These are phyloP conservation scores for Timema podura DNA, from an alignment of 2,888 invertebrate species.

Conservation along the genomic window DNA sequence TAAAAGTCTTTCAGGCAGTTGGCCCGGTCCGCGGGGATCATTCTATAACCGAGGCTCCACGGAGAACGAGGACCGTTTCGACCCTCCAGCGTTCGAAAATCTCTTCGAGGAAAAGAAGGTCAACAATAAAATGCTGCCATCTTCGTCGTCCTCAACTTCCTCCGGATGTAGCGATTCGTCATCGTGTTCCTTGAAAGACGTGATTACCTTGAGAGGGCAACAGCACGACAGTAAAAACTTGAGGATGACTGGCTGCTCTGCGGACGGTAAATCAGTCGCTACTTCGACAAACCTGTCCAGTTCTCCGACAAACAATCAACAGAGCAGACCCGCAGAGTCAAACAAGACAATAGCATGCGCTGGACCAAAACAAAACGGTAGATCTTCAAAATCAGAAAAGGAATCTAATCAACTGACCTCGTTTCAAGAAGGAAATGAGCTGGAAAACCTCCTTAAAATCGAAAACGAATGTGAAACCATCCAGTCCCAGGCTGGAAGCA, in stretches of 20 bases:
- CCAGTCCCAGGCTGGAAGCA: slow-evolving; percentile 45
- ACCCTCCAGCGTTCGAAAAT: slow-evolving; percentile 77
- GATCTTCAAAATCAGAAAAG: neutral
- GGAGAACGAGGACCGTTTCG: slow-evolving; percentile 58
- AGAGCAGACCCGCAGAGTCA: neutral
- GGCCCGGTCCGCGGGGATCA: slow-evolving; percentile 66
- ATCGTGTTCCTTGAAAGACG: slow-evolving; percentile 63
- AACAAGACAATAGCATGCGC: neutral
- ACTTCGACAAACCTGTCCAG: slow-evolving; percentile 12
- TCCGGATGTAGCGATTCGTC: slow-evolving; percentile 45
- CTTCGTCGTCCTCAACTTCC: slow-evolving; percentile 13
- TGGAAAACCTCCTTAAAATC: slow-evolving; percentile 47
- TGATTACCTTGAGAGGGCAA: slow-evolving; percentile 52
- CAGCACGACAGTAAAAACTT: slow-evolving; percentile 36
- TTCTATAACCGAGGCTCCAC: slow-evolving; percentile 59
- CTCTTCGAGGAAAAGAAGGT: slow-evolving; percentile 78
- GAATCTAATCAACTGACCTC: slow-evolving; percentile 5
- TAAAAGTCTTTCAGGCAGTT: slow-evolving; percentile 81
- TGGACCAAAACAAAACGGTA: neutral
- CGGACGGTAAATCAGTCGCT: slow-evolving; percentile 2
- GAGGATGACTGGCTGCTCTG: slow-evolving; percentile 32
- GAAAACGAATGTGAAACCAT: slow-evolving; percentile 50
- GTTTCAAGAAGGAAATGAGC: slow-evolving; percentile 37
- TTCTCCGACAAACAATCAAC: neutral
- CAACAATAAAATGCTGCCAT: slow-evolving; percentile 22